Evolutionary conservation across 2,113 vertebrate genomes (phyloP).

Genomic region (Isurus oxyrinchus): DNA sequence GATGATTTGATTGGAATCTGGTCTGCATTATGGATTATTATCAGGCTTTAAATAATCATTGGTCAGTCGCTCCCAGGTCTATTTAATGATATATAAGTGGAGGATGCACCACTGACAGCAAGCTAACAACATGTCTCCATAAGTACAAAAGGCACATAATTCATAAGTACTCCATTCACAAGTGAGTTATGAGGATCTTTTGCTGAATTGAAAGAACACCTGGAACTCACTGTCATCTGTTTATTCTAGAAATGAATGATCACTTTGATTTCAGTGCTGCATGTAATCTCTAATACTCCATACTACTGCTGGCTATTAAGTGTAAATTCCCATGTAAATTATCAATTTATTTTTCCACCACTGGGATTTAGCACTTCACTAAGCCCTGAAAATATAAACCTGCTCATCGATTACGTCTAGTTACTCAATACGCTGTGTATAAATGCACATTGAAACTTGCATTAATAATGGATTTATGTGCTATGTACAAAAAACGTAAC

Average conservation of each 20-base stretch:
- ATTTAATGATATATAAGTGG: slow-evolving; percentile 9
- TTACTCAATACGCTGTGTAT: not conserved
- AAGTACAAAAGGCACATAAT: slow-evolving; percentile 17
- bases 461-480: slow-evolving; percentile 31
- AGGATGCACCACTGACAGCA: not conserved
- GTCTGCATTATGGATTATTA: not conserved
- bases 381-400: not conserved
- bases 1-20: not conserved
- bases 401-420: slow-evolving; percentile 9
- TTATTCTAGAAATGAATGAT: slow-evolving; percentile 19
- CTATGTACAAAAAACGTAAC: not conserved
- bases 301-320: slow-evolving; percentile 23
- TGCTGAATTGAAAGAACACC: slow-evolving; percentile 8
- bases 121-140: slow-evolving; percentile 10
- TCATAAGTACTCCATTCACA: slow-evolving; percentile 14
- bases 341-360: slow-evolving; percentile 29
- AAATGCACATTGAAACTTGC: not conserved
- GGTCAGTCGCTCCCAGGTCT: not conserved
- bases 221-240: slow-evolving; percentile 24
- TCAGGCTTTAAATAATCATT: not conserved
- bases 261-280: not conserved
- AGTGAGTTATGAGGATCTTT: slow-evolving; percentile 16
- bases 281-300: not conserved
- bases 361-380: slow-evolving; percentile 28
- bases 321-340: slow-evolving; percentile 36